A percentile compares a stretch with the other conserved stretches of the same genome.
These are phyloP conservation scores for Chaitophorus viminalis DNA, from an alignment of 2,888 invertebrate genomes.

Conservation along the genomic window DNA sequence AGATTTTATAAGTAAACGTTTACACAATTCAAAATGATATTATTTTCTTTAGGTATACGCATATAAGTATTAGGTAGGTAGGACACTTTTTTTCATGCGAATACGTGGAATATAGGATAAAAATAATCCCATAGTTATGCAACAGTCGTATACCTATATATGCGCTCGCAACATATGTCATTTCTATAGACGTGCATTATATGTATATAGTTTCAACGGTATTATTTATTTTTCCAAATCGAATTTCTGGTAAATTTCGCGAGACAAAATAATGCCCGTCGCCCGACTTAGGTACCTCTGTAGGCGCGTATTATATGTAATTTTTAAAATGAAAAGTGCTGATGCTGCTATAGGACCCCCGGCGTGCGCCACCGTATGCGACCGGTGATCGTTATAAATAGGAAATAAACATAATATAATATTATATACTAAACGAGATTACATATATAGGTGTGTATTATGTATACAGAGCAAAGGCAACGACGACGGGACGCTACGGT, in stretches of 20 bases:
- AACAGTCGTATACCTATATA: neutral
- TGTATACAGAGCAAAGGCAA: neutral
- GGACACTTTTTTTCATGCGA: neutral
- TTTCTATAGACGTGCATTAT: neutral
- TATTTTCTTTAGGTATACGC: no score
- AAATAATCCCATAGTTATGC: neutral
- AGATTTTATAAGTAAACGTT: no score
- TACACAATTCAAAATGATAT: no score
- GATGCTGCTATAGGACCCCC: neutral
- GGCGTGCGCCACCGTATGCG: neutral
- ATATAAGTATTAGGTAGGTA: no score
- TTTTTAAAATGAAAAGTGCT: neutral
- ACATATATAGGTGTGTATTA: no score
- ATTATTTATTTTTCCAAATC: neutral
- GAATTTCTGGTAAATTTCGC: constrained; percentile 7
- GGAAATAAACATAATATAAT: neutral
- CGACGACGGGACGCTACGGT: neutral
- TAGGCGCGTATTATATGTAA: no score
- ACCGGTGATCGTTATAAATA: neutral
- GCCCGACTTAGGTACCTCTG: neutral
- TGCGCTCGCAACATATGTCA: neutral
- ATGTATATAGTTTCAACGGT: neutral
- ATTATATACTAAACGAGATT: neutral
- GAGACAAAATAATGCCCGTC: neutral
- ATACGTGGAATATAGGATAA: no score